Evolutionary conservation across 2,888 invertebrate genomes (phyloP).

Genomic region (Cheiracanthium punctorium): DNA sequence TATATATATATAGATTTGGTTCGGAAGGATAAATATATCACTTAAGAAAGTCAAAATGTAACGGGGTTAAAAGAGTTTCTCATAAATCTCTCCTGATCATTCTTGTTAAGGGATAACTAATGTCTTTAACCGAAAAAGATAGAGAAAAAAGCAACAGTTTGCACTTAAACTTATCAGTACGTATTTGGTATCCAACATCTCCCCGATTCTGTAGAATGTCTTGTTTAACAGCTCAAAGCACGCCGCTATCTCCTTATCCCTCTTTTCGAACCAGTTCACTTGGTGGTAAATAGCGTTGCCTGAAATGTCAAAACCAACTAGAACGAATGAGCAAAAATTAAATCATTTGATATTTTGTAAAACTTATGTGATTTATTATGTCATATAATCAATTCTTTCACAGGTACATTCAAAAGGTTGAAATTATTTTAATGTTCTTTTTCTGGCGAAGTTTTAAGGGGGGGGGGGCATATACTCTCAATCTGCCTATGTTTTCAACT

Average conservation of each 20-base stretch:
- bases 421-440: too few relatives aligned
- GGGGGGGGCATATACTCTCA: too few relatives aligned
- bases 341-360: neutral
- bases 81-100: neutral
- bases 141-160: neutral
- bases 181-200: neutral
- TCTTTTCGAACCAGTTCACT: neutral
- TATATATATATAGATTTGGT: too few relatives aligned
- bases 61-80: neutral
- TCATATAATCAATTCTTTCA: too few relatives aligned
- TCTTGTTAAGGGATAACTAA: neutral
- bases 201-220: neutral
- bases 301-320: neutral
- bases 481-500: too few relatives aligned
- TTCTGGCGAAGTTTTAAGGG: too few relatives aligned
- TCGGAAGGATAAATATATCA: too few relatives aligned
- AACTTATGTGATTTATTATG: neutral
- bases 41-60: too few relatives aligned
- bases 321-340: neutral
- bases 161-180: neutral
- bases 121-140: neutral
- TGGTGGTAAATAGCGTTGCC: neutral
- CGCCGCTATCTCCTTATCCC: slow-evolving; percentile 11
- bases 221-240: slow-evolving; percentile 18
- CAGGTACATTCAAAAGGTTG: too few relatives aligned